Base-by-base conservation (phyloP, 92 coral and sea anemone genomes). In the Scolanthus callimorphus region DNA sequence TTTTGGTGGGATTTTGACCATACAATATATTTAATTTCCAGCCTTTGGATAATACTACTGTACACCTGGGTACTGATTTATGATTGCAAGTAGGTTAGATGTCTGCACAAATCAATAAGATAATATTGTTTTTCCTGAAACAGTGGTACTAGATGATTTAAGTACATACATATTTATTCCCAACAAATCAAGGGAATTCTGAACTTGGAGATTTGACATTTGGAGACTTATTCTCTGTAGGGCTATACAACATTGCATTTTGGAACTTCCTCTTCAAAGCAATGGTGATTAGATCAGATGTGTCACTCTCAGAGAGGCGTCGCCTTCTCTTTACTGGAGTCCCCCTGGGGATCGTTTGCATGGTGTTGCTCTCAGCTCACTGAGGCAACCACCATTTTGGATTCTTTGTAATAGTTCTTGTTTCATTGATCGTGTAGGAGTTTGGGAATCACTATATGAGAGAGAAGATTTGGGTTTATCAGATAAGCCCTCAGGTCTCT, bases 291-390 rank as follows among this genome's bases (percentile, higher is more conserved):
- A 86, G 57, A 43, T 83, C 90, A 12, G 90, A 82, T 4, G 82
- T 74, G 55, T 83, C 77, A 49, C 52, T 78, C 39, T 83, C 86
- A 3, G 90, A 83, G 54, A 82, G 52, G 1, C 86, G 76, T 17
- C 90, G 65, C 26, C 39, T 69, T 45, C 72, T 59, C 17, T 79
- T 75, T 9, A 68, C 27, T 34, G 95, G 95, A 11, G 95, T 87
- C 9, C 95, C 95, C 95, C 95, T 37, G 95, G 95, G 24, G 90
- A 83, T 27, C 95, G 74, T 57, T 87, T 87, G 26, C 76, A 49
- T 21, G 95, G 90, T 17, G 95, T 87, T n/a, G 81, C 67, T 47
- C 55, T 67, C 17, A 87, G 67, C 56, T 80, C 95, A 2, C 75
- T 65, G 9, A 66, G 58, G 21, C 86, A 67, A 0, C 74, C 67